phyloP scores from a whole-genome alignment of 2,888 invertebrate species.

The Napeogenes inachia region DNA sequence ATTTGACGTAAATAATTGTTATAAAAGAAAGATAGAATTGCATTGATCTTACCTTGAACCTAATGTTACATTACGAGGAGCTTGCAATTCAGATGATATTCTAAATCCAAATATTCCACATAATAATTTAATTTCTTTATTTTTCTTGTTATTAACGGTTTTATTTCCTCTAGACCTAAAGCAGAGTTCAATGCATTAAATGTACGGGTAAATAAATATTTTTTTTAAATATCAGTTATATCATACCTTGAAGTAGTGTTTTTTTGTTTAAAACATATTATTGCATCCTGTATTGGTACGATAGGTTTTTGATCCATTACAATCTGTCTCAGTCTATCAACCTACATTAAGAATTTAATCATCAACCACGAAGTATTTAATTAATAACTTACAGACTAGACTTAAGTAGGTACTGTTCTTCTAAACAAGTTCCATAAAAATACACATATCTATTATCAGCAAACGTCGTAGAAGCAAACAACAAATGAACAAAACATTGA shows the following conservation, averaged over 20 bases:
- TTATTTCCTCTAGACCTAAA: neutral
- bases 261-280: conserved; percentile 49
- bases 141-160: conserved; percentile 22
- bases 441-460: neutral
- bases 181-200: no score
- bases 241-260: conserved; percentile 28
- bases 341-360: conserved; percentile 36
- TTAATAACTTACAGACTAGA: no score
- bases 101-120: conserved; percentile 49
- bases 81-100: conserved; percentile 43
- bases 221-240: neutral
- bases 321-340: conserved; percentile 53
- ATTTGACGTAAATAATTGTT: neutral
- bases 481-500: no score
- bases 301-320: conserved; percentile 54
- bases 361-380: neutral
- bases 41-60: conserved; percentile 45
- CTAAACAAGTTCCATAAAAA: neutral
- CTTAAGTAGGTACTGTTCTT: no score
- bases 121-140: conserved; percentile 35
- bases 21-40: neutral
- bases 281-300: conserved; percentile 54
- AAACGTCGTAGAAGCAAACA: no score
- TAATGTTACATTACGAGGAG: conserved; percentile 41
- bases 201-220: no score